Evolutionary conservation across 2,797 vertebrate species (phyloP).

Genomic region (Lithobates sylvaticus): DNA sequence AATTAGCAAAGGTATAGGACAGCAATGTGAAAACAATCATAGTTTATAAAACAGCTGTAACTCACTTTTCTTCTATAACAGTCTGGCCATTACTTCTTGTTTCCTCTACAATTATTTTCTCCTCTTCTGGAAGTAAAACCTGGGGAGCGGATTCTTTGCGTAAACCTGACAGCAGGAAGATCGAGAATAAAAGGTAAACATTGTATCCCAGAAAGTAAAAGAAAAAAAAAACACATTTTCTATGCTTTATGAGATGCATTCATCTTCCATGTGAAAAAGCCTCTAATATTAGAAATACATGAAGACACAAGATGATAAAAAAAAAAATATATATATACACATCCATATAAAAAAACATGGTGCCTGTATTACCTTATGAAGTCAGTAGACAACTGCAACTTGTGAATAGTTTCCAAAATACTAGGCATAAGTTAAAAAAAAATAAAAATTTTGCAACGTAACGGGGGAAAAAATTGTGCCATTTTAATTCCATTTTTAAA

Average conservation of each 20-base stretch:
- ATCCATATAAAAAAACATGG: neutral
- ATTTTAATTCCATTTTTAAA: neutral
- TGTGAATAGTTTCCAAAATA: neutral
- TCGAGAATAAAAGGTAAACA: neutral
- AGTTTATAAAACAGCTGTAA: slow-evolving; percentile 4
- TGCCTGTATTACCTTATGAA: slow-evolving; percentile 15
- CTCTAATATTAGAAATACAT: neutral
- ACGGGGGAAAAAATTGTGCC: neutral
- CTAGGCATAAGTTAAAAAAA: neutral
- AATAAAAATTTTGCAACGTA: neutral
- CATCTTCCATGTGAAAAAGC: neutral
- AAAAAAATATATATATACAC: neutral
- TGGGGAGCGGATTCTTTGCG: slow-evolving; percentile 90
- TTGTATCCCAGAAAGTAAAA: neutral
- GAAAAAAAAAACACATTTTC: neutral
- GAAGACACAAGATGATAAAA: neutral
- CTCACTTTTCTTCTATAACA: slow-evolving; percentile 94
- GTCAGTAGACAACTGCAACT: neutral
- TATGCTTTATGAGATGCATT: neutral
- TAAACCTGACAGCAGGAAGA: slow-evolving; percentile 75
- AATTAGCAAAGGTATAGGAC: neutral
- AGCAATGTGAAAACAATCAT: neutral
- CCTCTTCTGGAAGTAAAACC: slow-evolving; percentile 93
- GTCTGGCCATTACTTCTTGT: slow-evolving; percentile 95
- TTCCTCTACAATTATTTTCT: slow-evolving; percentile 92